Percentiles rank a stretch among this genome's conserved stretches.
These are phyloP conservation scores for Bombylius discolor DNA, from an alignment of 2,888 invertebrate species.

Conservation along the genomic window DNA sequence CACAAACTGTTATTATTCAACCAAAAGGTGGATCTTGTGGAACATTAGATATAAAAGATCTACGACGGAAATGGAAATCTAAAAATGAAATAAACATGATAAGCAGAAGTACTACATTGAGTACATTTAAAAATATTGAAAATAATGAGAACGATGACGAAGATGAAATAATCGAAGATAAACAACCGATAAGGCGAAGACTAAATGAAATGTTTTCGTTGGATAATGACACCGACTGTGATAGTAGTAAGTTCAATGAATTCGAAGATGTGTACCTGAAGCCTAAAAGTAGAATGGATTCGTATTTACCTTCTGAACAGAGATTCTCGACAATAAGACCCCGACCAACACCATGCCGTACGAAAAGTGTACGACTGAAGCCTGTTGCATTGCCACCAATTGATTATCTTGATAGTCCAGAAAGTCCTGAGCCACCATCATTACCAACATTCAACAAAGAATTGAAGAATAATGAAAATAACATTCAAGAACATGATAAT, in stretches of 20 bases:
- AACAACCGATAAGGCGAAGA: too few species aligned
- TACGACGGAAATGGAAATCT: constrained; percentile 18
- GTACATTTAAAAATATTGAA: neutral
- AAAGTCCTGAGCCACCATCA: neutral
- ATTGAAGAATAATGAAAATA: neutral
- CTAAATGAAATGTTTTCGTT: neutral
- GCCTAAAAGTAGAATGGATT: constrained; percentile 1
- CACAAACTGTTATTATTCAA: constrained; percentile 31
- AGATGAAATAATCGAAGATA: neutral
- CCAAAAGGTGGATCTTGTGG: constrained; percentile 16
- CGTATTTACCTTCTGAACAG: constrained; percentile 3
- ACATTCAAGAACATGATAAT: too few species aligned
- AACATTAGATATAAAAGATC: constrained; percentile 21
- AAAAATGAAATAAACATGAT: constrained; percentile 10
- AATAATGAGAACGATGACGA: neutral
- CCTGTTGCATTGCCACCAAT: constrained; percentile 3
- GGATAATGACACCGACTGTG: constrained; percentile 19
- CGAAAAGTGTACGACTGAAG: constrained; percentile 23
- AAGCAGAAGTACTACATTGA: neutral
- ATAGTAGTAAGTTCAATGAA: constrained; percentile 18
- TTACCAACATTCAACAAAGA: constrained; percentile 5
- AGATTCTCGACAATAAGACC: constrained; percentile 18
- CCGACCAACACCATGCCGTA: constrained; percentile 22
- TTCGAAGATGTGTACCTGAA: constrained; percentile 8
- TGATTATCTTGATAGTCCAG: neutral